Base-by-base conservation (phyloP, 2,797 vertebrate genomes). In the Staurois parvus region DNA sequence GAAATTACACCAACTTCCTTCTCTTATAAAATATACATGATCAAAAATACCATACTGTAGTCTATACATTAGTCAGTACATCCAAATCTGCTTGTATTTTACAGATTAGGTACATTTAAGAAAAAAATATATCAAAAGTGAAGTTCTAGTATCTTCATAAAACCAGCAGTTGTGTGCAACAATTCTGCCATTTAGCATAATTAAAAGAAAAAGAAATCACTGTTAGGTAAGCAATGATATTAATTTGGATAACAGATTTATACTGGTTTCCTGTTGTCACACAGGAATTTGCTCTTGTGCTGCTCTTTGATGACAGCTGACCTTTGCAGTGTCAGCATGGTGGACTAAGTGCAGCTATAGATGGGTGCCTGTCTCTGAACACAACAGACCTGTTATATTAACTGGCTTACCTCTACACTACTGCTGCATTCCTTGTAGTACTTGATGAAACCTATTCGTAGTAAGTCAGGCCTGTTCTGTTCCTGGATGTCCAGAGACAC, bases 81-180 rank as follows among this genome's bases (percentile, higher is more conserved):
- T 66, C 72, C 66, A 59, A 40, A 77, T 70, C 32, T 9, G 72
- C 30, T 77, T 37, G 30, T 77, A 77, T 86, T 81, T 77, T 82
- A 86, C 73, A 81, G 62, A 42, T 75, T 68, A 76, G 37, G 24
- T 69, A 56, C 40, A 76, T 81, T 81, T 80, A 70, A 81, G 79
- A 76, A 81, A 85, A 85, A 76, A 59, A 85, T 81, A 76, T 85
- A 85, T 76, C 67, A 86, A 81, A 84, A 84, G 32, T 29, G 30
- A 45, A 3, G 56, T 75, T 64, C 64, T 59, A 37, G 12, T 32
- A 28, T 72, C n/a, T 69, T 69, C 26, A 74, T 74, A 76, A 30
- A 81, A 76, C 34, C 84, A 76, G 48, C 64, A 81, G 56, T 24
- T 19, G 30, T 62, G 2, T 67, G 59, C 15, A 76, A 59, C 37